Percentiles rank a stretch among this genome's conserved stretches.
phyloP scores from a whole-genome alignment of 2,113 vertebrate species.

The Cyrtonyx montezumae region DNA sequence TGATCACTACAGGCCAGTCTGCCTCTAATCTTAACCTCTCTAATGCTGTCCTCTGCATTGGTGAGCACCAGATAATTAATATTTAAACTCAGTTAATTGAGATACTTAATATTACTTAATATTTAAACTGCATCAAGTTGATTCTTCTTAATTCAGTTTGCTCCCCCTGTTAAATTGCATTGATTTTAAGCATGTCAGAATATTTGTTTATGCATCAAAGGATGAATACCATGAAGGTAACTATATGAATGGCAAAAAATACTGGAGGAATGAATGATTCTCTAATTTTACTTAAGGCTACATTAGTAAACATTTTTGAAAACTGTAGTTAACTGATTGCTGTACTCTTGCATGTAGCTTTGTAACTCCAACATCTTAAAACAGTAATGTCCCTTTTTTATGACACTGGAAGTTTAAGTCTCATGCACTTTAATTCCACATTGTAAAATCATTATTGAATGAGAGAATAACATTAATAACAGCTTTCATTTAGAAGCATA shows the following conservation, averaged over 20 bases:
- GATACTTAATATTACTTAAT: background rate
- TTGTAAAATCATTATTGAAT: background rate
- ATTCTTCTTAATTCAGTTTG: background rate
- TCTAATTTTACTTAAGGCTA: background rate
- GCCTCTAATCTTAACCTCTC: no score
- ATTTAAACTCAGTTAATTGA: no score
- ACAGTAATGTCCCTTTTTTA: background rate
- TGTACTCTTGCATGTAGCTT: background rate
- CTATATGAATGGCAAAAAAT: background rate
- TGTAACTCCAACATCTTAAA: fast-evolving
- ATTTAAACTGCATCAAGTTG: background rate
- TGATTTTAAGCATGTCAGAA: background rate
- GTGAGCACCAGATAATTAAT: no score
- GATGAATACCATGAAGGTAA: background rate
- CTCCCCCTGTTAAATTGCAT: background rate
- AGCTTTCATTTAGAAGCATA: background rate
- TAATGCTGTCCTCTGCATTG: no score
- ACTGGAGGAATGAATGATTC: background rate
- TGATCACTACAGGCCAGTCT: no score
- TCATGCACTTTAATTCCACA: background rate
- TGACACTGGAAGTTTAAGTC: background rate
- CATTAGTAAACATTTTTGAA: background rate
- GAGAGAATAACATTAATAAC: background rate
- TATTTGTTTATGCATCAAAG: background rate
- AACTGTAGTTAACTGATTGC: fast-evolving